Evolutionary conservation across 2,797 vertebrate species (phyloP).

Genomic region (Sebastes steindachneri): DNA sequence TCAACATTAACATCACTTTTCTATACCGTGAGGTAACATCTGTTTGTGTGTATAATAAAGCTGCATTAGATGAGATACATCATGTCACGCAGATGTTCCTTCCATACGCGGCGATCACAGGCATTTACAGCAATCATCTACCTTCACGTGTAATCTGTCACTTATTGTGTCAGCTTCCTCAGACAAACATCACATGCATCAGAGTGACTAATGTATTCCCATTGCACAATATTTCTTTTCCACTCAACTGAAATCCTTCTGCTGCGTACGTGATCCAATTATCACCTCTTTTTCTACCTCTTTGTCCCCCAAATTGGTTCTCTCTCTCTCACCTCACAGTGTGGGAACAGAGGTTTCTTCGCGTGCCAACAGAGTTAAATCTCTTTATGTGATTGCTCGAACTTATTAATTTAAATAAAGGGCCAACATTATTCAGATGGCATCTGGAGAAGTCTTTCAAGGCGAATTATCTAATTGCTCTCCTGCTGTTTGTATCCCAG

Average conservation of each 20-base stretch:
- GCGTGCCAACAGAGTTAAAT: background rate
- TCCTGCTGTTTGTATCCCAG: background rate
- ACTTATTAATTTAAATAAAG: background rate
- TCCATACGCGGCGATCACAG: background rate
- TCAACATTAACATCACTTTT: background rate
- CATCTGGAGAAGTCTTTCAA: background rate
- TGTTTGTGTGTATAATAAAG: background rate
- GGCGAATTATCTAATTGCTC: background rate
- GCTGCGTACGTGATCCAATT: background rate
- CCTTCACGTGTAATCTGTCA: conserved; percentile 57
- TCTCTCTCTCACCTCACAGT: background rate
- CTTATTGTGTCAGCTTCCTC: conserved; percentile 35
- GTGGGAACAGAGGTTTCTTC: background rate
- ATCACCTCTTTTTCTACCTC: background rate
- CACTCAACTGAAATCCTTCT: background rate
- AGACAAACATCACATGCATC: conserved; percentile 5
- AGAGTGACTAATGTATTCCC: background rate
- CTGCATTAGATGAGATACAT: background rate
- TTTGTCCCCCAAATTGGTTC: background rate
- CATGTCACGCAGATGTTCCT: background rate
- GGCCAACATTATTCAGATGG: background rate
- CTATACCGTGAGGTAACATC: background rate
- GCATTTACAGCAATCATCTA: conserved; percentile 51
- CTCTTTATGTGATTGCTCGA: background rate
- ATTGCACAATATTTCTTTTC: background rate